These are phyloP conservation scores for Hemicentrotus pulcherrimus DNA, from an alignment of 35 echinoderm and acorn worm genomes.

Conservation along the genomic window DNA sequence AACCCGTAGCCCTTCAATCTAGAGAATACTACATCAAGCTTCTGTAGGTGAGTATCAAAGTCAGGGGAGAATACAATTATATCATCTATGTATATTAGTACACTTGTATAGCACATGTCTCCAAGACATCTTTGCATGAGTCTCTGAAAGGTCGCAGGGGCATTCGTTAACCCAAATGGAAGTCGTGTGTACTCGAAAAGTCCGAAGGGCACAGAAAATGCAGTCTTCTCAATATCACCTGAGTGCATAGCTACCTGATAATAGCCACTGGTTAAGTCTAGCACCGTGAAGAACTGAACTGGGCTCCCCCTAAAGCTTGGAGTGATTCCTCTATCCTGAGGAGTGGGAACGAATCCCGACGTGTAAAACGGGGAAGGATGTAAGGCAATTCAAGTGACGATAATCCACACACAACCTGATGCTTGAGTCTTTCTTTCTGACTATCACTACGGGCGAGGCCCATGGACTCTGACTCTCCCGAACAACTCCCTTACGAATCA, in stretches of 20 bases:
- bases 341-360: not conserved
- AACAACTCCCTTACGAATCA: not conserved
- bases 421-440: slow-evolving; percentile 60
- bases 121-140: not conserved
- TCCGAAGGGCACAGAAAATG: slow-evolving; percentile 65
- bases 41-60: slow-evolving; percentile 22
- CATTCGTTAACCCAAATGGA: slow-evolving; percentile 64
- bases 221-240: slow-evolving; percentile 63
- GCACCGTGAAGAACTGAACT: slow-evolving; percentile 49
- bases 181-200: slow-evolving; percentile 69
- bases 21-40: slow-evolving; percentile 21
- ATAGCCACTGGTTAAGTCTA: slow-evolving; percentile 80
- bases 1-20: slow-evolving; percentile 6
- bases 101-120: slow-evolving; percentile 48
- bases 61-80: slow-evolving; percentile 42
- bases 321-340: slow-evolving; percentile 69
- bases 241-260: slow-evolving; percentile 75
- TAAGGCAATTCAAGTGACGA: too few relatives aligned
- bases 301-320: slow-evolving; percentile 68
- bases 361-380: slow-evolving; percentile 59
- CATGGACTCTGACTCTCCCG: slow-evolving; percentile 53
- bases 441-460: slow-evolving; percentile 58
- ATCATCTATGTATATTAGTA: slow-evolving; percentile 59
- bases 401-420: slow-evolving; percentile 68
- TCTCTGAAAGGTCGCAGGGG: slow-evolving; percentile 67